Evolutionary conservation across 2,113 vertebrate species (phyloP).

Genomic region (Prinia subflava): DNA sequence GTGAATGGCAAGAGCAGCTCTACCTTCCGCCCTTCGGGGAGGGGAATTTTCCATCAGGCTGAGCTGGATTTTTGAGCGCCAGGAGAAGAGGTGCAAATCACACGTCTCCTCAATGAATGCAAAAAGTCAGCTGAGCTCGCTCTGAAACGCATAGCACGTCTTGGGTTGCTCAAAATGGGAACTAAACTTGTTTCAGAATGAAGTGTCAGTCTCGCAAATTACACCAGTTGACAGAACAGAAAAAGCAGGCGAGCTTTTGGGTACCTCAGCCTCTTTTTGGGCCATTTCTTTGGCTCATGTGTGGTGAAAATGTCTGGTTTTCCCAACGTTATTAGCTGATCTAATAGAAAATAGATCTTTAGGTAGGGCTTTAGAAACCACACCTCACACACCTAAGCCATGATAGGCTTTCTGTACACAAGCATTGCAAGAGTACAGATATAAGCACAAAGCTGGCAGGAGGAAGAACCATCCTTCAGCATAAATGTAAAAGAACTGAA

Average conservation of each 20-base stretch:
- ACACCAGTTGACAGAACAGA: not conserved
- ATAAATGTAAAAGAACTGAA: not conserved
- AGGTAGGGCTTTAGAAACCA: not conserved
- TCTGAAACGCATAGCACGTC: not conserved
- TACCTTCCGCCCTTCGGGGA: not conserved
- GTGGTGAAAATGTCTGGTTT: not conserved
- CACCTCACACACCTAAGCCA: not conserved
- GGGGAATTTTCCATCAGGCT: not conserved
- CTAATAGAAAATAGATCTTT: not conserved
- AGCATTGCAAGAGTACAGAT: not conserved
- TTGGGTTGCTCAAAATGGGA: not conserved
- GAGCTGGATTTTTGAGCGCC: not conserved
- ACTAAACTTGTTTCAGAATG: not conserved
- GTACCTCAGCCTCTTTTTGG: not conserved
- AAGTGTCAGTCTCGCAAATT: not conserved
- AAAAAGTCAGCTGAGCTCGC: not conserved
- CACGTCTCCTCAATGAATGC: not conserved
- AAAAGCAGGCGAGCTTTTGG: not conserved
- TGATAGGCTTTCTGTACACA: not conserved
- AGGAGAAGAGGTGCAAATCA: not conserved
- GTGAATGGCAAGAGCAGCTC: not conserved
- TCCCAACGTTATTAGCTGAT: not conserved
- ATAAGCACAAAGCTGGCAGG: not conserved
- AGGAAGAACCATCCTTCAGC: not conserved
- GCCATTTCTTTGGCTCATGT: not conserved